Evolutionary conservation across 2,888 invertebrate genomes (phyloP), one percentile per base, ranked within the genome.

Genomic region (Conus canariensis): DNA sequence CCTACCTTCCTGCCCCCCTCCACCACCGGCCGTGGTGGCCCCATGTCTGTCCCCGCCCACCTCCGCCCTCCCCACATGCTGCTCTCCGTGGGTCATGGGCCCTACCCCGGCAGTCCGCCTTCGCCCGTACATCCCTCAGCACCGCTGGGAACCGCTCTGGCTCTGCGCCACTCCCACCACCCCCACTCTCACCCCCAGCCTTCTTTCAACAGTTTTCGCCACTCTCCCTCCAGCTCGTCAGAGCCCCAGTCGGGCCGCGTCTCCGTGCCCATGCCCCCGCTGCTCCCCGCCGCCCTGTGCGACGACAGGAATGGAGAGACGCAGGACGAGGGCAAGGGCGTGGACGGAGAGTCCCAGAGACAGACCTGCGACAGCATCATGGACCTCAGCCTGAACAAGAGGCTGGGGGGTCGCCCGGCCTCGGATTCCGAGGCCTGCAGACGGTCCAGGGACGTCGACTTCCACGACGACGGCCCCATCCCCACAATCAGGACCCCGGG

Each of bases 331-430:
- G 74, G 58, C 22, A 22, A 22, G 58, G 82, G 58, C n/a, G 87
- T 16, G 45, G 77, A 80, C 58, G 56, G 56, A 58, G 14, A 80
- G 22, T 30, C 30, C 30, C 30, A 90, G 14, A 90, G 88, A 70
- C 91, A 91, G 8, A 89, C 91, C 7, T 92, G 91, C 74, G 94
- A 94, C 91, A 93, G 93, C 88, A 94, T 94, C 70, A 95, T 95
- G 93, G 95, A 95, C 91, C 93, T 95, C 64, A 94, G 95, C 90
- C 92, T 95, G 86, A 94, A 94, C 91, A 95, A 94, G 90, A 93
- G 94, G 64, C 89, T 93, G 22, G 7, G 22, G 83, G 86, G 25
- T 87, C 91, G n/a, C 83, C 91, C 91, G 8, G 83, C 90, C 64
- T 90, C 91, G 19, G 85, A 67, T 70, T 85, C 90, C n/a, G 93